A percentile compares a stretch with the other conserved stretches of the same genome.
Evolutionary conservation across 2,797 vertebrate genomes (phyloP).

Genomic region (Kryptopterus vitreolus): DNA sequence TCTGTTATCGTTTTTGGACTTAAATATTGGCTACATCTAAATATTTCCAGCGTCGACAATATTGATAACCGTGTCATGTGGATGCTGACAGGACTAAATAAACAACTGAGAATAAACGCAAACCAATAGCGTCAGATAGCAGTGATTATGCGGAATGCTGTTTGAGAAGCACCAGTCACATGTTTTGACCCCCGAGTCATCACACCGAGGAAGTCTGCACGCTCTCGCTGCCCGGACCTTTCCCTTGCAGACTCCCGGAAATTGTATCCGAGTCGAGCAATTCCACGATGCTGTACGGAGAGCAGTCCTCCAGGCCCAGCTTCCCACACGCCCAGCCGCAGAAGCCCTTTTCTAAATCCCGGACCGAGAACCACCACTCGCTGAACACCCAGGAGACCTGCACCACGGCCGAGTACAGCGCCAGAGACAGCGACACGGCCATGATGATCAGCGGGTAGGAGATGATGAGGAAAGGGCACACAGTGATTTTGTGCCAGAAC

Average conservation of each 20-base stretch:
- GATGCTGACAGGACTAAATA: not conserved
- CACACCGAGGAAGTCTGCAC: constrained; percentile 90
- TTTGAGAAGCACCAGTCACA: not conserved
- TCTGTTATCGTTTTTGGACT: too few species aligned
- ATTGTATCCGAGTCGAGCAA: constrained; percentile 93
- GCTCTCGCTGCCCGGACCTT: constrained; percentile 76
- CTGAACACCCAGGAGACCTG: constrained; percentile 95
- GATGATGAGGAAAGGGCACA: constrained; percentile 95
- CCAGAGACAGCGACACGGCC: constrained; percentile 86
- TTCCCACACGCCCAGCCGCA: constrained; percentile 97
- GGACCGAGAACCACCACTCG: constrained; percentile 90
- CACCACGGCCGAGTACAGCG: constrained; percentile 86
- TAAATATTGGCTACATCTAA: not conserved
- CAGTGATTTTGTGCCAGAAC: constrained; percentile 97
- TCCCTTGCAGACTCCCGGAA: constrained; percentile 87
- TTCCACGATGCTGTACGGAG: constrained; percentile 95
- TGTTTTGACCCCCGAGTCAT: constrained; percentile 53
- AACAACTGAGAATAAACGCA: not conserved
- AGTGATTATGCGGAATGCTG: not conserved
- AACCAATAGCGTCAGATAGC: not conserved
- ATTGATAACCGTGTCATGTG: not conserved
- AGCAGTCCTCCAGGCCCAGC: constrained; percentile 94
- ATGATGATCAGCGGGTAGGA: constrained; percentile 97
- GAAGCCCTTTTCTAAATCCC: constrained; percentile 97
- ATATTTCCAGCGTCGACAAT: not conserved